Evolutionary conservation across 1,140 invertebrate genomes (phyloP).

Genomic region (Eciton burchellii): DNA sequence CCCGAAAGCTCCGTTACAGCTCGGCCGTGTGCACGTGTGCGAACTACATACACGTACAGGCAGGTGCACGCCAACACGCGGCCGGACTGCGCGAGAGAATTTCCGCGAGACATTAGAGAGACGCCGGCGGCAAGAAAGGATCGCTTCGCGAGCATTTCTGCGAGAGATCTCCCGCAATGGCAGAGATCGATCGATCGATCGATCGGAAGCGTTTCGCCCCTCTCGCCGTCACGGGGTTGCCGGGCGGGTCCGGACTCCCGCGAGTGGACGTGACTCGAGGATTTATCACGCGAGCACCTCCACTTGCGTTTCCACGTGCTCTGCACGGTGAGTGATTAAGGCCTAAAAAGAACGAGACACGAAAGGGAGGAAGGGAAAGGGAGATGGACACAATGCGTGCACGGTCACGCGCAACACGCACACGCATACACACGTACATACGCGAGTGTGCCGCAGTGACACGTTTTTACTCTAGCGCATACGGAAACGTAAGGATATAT

Average conservation of each 20-base stretch:
- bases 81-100: not conserved
- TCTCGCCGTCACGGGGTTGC: constrained; percentile 1
- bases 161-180: not conserved
- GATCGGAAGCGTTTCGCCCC: not conserved
- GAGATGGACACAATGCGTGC: constrained; percentile 37
- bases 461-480: constrained; percentile 23
- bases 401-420: constrained; percentile 20
- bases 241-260: constrained; percentile 10
- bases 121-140: not conserved
- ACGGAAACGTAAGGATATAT: constrained; percentile 43
- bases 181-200: not conserved
- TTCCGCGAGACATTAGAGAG: constrained; percentile 15
- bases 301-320: constrained; percentile 36
- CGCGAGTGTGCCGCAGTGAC: not conserved
- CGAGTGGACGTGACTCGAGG: constrained; percentile 33
- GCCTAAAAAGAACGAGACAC: constrained; percentile 62
- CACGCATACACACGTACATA: constrained; percentile 35
- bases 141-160: not conserved
- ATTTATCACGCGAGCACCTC: constrained; percentile 38
- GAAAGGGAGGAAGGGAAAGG: not conserved
- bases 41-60: not conserved
- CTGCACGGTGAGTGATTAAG: constrained; percentile 60
- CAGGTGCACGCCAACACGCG: not conserved
- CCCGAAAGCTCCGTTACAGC: constrained; percentile 46
- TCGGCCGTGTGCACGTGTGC: constrained; percentile 30